Percentiles rank a stretch among this genome's conserved stretches.
Evolutionary conservation across 2,113 vertebrate genomes (phyloP).

Genomic region (Leuciscus idus): DNA sequence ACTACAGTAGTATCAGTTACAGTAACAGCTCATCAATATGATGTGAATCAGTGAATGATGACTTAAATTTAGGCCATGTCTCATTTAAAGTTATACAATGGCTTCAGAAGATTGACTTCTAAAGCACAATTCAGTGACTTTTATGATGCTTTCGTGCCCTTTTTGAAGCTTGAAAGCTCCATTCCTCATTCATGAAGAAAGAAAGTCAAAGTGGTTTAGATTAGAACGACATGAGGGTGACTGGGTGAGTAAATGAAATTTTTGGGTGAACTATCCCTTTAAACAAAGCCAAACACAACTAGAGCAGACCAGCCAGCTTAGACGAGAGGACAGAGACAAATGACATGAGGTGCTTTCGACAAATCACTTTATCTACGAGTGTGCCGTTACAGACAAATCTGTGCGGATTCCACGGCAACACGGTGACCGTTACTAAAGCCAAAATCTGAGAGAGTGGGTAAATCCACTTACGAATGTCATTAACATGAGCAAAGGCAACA

Average conservation of each 20-base stretch:
- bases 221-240: not conserved
- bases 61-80: not conserved
- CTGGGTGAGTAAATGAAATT: not conserved
- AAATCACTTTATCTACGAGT: conserved; percentile 28
- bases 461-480: conserved; percentile 54
- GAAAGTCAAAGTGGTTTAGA: not conserved
- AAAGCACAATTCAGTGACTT: not conserved
- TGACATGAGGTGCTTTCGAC: conserved; percentile 23
- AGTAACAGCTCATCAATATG: not conserved
- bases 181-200: not conserved
- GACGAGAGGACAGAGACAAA: conserved; percentile 9
- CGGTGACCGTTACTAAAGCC: not conserved
- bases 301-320: conserved; percentile 19
- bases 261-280: conserved; percentile 11
- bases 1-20: not conserved
- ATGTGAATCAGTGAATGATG: not conserved
- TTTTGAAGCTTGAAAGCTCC: not conserved
- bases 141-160: not conserved
- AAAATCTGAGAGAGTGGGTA: conserved; percentile 19
- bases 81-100: not conserved
- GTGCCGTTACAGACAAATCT: conserved; percentile 27
- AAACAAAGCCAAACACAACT: conserved; percentile 29
- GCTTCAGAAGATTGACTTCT: not conserved
- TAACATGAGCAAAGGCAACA: conserved; percentile 58
- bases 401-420: conserved; percentile 15